phyloP scores from a whole-genome alignment of 2,888 invertebrate species.

The Eumerus sabulonum region DNA sequence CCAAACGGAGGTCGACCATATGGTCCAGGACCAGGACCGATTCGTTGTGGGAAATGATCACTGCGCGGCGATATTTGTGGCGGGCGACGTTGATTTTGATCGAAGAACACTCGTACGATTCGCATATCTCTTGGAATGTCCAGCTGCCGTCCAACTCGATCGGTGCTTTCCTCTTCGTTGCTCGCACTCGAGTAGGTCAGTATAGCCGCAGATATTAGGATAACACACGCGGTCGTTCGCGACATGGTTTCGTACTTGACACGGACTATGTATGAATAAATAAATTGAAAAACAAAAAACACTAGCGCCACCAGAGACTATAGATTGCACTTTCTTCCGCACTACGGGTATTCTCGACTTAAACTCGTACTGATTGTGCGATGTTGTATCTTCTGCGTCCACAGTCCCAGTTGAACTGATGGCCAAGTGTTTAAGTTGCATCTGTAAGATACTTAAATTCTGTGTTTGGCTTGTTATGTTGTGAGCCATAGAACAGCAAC shows the following conservation, averaged over 20 bases:
- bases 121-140: conserved; percentile 61
- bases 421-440: conserved; percentile 58
- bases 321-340: conserved; percentile 52
- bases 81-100: conserved; percentile 47
- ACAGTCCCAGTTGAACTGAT: conserved; percentile 65
- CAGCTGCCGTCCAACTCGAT: conserved; percentile 40
- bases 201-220: conserved; percentile 13
- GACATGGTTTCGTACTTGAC: conserved; percentile 24
- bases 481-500: conserved; percentile 39
- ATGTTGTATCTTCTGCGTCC: conserved; percentile 60
- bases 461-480: conserved; percentile 39
- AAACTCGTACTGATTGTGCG: not conserved
- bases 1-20: conserved; percentile 50
- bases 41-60: conserved; percentile 69
- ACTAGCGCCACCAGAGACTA: not conserved
- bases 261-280: conserved; percentile 13
- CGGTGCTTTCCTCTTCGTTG: conserved; percentile 10
- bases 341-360: conserved; percentile 21
- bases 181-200: conserved; percentile 19
- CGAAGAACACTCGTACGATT: conserved; percentile 42
- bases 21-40: conserved; percentile 28
- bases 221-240: conserved; percentile 3
- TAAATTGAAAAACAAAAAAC: conserved; percentile 3
- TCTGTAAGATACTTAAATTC: conserved; percentile 61
- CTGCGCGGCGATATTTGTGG: conserved; percentile 70